Conservation (phyloP, 2,113 vertebrate genomes). For the Corythoichthys intestinalis region DNA sequence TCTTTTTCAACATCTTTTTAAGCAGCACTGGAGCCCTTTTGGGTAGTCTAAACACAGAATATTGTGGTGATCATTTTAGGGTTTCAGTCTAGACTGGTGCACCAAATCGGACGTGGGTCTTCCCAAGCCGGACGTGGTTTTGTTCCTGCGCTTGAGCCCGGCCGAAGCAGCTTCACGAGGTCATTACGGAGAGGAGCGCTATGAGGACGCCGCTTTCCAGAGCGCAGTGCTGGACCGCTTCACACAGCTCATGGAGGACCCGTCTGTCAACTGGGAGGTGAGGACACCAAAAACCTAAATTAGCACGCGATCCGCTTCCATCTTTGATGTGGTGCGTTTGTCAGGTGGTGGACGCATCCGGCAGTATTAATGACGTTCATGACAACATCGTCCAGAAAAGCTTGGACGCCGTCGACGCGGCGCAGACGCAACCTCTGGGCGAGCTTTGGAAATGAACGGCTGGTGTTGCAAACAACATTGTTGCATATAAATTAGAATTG, state of each 20-base stretch:
- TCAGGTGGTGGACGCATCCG: conserved; percentile 83
- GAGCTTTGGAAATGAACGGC: conserved; percentile 80
- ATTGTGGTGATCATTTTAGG: conserved; percentile 58
- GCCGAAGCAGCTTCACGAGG: conserved; percentile 74
- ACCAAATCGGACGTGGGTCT: conserved; percentile 85
- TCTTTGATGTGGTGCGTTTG: background rate
- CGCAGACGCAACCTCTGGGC: conserved; percentile 66
- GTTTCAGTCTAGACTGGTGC: conserved; percentile 89
- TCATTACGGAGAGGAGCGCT: conserved; percentile 82
- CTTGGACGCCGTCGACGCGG: conserved; percentile 63
- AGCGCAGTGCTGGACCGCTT: conserved; percentile 76
- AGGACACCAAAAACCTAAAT: conserved; percentile 61
- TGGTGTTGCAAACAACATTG: too few relatives aligned
- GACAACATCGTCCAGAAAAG: conserved; percentile 70
- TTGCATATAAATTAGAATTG: background rate
- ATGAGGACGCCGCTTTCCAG: conserved; percentile 82
- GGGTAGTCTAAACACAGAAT: too few relatives aligned
- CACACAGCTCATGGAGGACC: conserved; percentile 79
- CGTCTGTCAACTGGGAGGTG: conserved; percentile 88
- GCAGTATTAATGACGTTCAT: conserved; percentile 81
- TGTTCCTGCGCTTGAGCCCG: conserved; percentile 82
- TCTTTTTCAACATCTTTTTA: too few relatives aligned
- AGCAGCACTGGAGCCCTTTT: too few relatives aligned
- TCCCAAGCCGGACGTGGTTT: conserved; percentile 89
- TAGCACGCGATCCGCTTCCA: background rate